Evolutionary conservation across 2,888 invertebrate species (phyloP).

Genomic region (Cyrtodaria siliqua): DNA sequence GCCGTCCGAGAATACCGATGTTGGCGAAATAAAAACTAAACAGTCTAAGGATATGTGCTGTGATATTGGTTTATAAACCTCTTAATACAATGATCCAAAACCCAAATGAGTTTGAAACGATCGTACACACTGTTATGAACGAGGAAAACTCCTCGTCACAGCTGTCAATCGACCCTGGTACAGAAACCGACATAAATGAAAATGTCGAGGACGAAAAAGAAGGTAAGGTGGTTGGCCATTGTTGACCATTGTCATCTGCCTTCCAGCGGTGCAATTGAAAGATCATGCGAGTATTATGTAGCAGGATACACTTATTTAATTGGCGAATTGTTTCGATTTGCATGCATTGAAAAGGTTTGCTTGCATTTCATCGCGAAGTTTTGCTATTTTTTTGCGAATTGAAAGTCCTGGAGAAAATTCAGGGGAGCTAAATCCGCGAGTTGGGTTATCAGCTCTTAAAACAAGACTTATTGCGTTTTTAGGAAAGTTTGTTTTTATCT

Average conservation of each 20-base stretch:
- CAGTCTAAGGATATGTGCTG: background rate
- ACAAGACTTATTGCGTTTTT: no score
- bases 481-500: no score
- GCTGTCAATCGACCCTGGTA: conserved; percentile 44
- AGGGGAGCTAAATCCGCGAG: no score
- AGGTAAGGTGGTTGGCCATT: conserved; percentile 31
- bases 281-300: no score
- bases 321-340: no score
- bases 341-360: background rate
- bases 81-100: conserved; percentile 64
- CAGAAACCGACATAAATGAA: no score
- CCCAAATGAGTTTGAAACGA: conserved; percentile 60
- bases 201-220: conserved; percentile 31
- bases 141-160: conserved; percentile 38
- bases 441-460: no score
- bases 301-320: no score
- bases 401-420: no score
- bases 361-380: background rate
- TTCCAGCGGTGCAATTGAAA: background rate
- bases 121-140: conserved; percentile 45
- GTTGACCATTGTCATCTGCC: conserved; percentile 2
- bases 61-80: background rate
- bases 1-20: conserved; percentile 5
- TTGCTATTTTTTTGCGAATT: no score
- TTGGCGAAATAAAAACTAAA: background rate